Evolutionary conservation across 2,888 invertebrate species (phyloP), one percentile per base, ranked within the genome.

Genomic region (Dryocosmus kuriphilus): DNA sequence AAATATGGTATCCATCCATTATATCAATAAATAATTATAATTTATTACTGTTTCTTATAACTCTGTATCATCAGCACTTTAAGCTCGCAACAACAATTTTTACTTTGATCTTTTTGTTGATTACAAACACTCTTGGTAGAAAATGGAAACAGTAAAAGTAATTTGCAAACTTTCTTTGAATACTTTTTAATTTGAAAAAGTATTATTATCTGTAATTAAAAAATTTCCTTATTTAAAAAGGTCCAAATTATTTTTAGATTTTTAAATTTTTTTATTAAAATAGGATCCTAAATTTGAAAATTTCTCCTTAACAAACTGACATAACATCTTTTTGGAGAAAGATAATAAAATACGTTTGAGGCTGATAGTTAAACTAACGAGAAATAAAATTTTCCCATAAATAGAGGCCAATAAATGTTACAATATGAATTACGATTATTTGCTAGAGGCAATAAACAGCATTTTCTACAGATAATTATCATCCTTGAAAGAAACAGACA

Each of bases 341-440:
- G 30, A 11, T 16, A 19, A 19, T 61, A 61, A 30, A 27, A 8
- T 30, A 27, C 2, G 16, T 61, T 61, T 16, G 27, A 27, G 19
- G 24, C 67, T 16, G 67, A 27, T 41, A 67, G 41, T 67, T 67
- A 41, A 67, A 22, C 22, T 67, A 46, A 67, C 41, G 67, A 67
- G 67, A 27, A 67, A 46, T 27, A 41, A 27, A 38, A 67, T 41
- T 27, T 67, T 46, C 16, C 41, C 41, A 38, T 67, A 41, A 8
- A 24, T 16, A 67, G 67, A 27, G 38, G 65, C 38, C 16, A 46
- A 46, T 67, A 67, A 67, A 67, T 46, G 67, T 46, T 27, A 67
- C 38, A 46, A 67, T 41, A 67, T 27, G 41, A 67, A 67, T 46
- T 27, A 67, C 41, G 16, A 41, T 67, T 67, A 67, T 41, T 27